Evolutionary conservation across 2,797 vertebrate genomes (phyloP).

Genomic region (Eurystomus glaucurus): DNA sequence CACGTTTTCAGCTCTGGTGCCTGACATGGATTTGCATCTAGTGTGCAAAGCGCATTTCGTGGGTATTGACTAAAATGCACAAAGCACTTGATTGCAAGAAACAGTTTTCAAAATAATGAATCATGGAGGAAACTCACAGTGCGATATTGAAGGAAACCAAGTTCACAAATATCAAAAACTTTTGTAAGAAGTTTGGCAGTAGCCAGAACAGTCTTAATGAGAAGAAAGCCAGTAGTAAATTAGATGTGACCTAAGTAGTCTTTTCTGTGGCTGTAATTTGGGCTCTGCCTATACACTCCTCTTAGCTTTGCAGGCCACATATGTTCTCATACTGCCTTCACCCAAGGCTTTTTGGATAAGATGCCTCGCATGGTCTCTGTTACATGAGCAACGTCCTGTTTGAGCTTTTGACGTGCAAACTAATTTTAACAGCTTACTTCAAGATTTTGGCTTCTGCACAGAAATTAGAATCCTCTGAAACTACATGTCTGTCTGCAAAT

Average conservation of each 20-base stretch:
- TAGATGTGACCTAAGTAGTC: not conserved
- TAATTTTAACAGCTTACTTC: not conserved
- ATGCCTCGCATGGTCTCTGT: not conserved
- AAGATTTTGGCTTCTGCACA: not conserved
- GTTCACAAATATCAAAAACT: not conserved
- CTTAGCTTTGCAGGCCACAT: not conserved
- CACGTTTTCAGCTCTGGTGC: not conserved
- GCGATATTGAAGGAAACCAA: not conserved
- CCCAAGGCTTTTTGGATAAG: not conserved
- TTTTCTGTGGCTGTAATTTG: not conserved
- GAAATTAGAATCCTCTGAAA: not conserved
- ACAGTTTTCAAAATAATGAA: not conserved
- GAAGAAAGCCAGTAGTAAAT: not conserved
- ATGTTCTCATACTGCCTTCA: not conserved
- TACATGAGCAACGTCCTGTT: not conserved
- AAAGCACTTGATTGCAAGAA: not conserved
- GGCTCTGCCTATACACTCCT: not conserved
- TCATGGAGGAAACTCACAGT: not conserved
- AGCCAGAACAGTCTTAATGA: not conserved
- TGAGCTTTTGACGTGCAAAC: not conserved
- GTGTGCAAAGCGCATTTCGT: not conserved
- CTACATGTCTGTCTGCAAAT: not conserved
- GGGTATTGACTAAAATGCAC: not conserved
- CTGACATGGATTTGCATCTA: not conserved
- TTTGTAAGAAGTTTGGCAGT: not conserved